A percentile compares a stretch with the other conserved stretches of the same genome.
These are phyloP conservation scores for Noctua comes DNA, from an alignment of 2,888 invertebrate species.

Conservation along the genomic window DNA sequence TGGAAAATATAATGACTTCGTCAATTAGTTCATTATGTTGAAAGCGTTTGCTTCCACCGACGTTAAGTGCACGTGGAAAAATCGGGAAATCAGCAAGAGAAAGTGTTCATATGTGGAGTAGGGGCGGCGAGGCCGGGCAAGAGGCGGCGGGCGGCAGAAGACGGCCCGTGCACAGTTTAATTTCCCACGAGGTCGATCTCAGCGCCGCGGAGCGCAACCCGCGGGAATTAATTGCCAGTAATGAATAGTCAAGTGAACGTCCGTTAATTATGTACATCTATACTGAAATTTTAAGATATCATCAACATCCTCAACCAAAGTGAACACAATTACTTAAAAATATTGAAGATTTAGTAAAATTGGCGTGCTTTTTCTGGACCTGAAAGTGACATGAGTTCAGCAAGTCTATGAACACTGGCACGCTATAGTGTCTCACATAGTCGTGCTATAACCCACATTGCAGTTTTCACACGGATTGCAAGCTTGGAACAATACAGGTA, in stretches of 20 bases:
- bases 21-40: constrained; percentile 40
- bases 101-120: constrained; percentile 87
- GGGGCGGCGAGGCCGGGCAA: constrained; percentile 75
- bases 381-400: constrained; percentile 48
- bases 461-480: constrained; percentile 86
- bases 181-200: constrained; percentile 91
- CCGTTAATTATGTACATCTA: constrained; percentile 87
- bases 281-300: constrained; percentile 67
- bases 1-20: constrained; percentile 29
- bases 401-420: constrained; percentile 61
- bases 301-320: constrained; percentile 49
- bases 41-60: constrained; percentile 48
- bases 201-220: constrained; percentile 88
- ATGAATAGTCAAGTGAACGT: constrained; percentile 90
- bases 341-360: not conserved
- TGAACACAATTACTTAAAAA: constrained; percentile 7
- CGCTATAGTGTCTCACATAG: constrained; percentile 68
- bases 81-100: constrained; percentile 84
- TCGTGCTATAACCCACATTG: constrained; percentile 77
- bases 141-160: constrained; percentile 85
- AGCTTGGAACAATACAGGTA: constrained; percentile 81
- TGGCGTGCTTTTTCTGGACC: not conserved
- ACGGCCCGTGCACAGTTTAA: constrained; percentile 89
- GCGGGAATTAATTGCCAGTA: constrained; percentile 91
- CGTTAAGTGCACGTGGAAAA: constrained; percentile 78